Evolutionary conservation across 2,797 vertebrate genomes (phyloP).

Genomic region (Hirundo rustica): DNA sequence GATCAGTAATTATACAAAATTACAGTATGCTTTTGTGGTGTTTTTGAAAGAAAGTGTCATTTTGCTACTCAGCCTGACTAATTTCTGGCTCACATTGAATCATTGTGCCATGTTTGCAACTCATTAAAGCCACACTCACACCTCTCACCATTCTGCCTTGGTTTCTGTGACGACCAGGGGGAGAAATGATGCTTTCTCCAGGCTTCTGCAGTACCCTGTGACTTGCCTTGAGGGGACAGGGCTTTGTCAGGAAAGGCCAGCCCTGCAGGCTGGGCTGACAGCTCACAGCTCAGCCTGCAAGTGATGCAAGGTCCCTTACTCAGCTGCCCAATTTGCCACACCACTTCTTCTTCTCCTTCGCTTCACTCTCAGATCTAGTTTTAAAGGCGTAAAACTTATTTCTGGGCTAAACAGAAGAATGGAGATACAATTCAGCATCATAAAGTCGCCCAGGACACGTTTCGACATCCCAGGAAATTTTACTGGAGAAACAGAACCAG

Average conservation of each 20-base stretch:
- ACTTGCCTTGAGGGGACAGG: neutral
- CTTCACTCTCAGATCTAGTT: no score
- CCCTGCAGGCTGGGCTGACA: neutral
- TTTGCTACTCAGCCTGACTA: slow-evolving; percentile 52
- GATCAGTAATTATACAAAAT: slow-evolving; percentile 65
- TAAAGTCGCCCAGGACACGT: no score
- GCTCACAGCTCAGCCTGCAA: neutral
- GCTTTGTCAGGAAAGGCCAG: neutral
- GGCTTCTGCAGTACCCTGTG: neutral
- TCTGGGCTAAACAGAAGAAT: no score
- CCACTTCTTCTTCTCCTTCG: no score
- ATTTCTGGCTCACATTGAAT: slow-evolving; percentile 59
- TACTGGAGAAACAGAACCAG: no score
- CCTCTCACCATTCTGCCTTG: neutral
- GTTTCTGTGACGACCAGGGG: neutral
- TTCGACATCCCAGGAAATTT: no score
- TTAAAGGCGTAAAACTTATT: no score
- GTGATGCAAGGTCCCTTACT: neutral
- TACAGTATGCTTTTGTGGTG: slow-evolving; percentile 36
- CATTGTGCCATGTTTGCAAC: slow-evolving; percentile 6
- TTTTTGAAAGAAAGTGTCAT: slow-evolving; percentile 46
- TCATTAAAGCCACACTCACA: slow-evolving; percentile 14
- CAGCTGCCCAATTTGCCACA: neutral
- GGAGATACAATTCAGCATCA: no score
- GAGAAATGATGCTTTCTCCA: neutral